These are phyloP conservation scores for Colius striatus DNA, from an alignment of 2,113 vertebrate genomes.

Conservation along the genomic window DNA sequence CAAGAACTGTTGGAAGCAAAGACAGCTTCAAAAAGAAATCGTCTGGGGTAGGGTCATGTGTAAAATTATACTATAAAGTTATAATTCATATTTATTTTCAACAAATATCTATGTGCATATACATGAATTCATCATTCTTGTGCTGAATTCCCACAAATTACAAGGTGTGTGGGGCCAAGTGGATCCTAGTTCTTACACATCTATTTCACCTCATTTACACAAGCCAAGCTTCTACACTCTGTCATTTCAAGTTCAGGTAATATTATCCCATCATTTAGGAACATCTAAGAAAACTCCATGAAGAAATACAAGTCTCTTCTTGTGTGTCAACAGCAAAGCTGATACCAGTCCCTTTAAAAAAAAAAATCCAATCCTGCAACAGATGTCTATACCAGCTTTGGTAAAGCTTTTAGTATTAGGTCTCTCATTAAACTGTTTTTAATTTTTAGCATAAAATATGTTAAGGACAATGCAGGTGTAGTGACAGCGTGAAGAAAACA, in stretches of 20 bases:
- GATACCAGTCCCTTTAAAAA: background rate
- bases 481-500: constrained; percentile 9
- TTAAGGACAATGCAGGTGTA: background rate
- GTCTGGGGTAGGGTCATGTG: background rate
- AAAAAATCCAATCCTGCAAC: background rate
- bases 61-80: background rate
- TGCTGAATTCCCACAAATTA: background rate
- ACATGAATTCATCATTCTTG: background rate
- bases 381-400: background rate
- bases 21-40: background rate
- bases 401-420: background rate
- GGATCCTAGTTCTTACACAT: background rate
- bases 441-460: background rate
- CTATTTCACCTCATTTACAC: fast-evolving
- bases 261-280: background rate
- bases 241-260: background rate
- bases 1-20: background rate
- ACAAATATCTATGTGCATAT: background rate
- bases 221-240: background rate
- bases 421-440: background rate
- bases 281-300: background rate
- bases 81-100: background rate
- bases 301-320: background rate
- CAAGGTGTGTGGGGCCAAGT: fast-evolving
- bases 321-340: background rate